Base-by-base conservation (phyloP, 2,113 vertebrate species). In the Synodontis membranacea region DNA sequence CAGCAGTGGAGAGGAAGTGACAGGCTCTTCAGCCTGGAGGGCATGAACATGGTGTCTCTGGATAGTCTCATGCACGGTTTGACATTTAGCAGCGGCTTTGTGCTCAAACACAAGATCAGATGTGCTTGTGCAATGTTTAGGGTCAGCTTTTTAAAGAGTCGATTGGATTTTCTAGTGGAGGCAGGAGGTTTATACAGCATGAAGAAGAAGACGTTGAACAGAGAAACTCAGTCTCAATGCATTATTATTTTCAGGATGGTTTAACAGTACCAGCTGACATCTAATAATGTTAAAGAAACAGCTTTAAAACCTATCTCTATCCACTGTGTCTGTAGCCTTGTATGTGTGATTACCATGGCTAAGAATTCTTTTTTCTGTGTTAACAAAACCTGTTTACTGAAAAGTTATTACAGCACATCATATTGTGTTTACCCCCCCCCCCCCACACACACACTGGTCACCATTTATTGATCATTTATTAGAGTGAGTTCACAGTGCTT, bases 31-130 rank as follows among this genome's bases (percentile, higher is more conserved):
- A 87, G 78, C 92, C 94, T 92, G 88, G 52, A 42, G 92, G 93
- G 86, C 48, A 88, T 15, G 48, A 86, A 70, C 87, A 88, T 91
- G 89, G 90, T 81, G 86, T 91, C 89, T 87, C 91, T 92, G 92
- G 89, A 88, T 91, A 90, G 86, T 89, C 90, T 89, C 89, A 92
- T 93, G 93, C 92, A 93, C 89, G 84, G 82, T 79, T 84, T 94
- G 95, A 95, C 94, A 96, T 96, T 96, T 94, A 91, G 90, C 94
- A 94, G 93, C 88, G 84, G 86, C 79, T 92, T 86, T 89, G 88
- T 84, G 81, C 86, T 76, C 89, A 83, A 86, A 92, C 88, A 89
- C 83, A 83, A 93, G 92, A 92, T 93, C 89, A 93, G 91, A 94
- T 92, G 90, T 90, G 90, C 93, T 93, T 92, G 91, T 90, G 84